Evolutionary conservation across 1,140 invertebrate genomes (phyloP), one percentile per base, ranked within the genome.

Genomic region (Musca domestica): DNA sequence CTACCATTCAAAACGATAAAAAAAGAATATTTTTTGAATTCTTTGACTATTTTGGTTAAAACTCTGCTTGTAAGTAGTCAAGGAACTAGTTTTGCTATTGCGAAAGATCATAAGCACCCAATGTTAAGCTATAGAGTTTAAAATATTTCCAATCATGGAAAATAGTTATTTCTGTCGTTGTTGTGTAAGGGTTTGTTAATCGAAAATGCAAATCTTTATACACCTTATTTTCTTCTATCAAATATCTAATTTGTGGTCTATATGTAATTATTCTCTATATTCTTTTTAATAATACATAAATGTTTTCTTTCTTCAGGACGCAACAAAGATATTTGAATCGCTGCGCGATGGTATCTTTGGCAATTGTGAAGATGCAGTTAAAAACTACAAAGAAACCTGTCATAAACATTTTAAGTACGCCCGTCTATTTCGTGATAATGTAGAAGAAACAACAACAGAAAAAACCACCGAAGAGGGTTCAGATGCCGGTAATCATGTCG

Each of bases 311-410:
- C 84, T 84, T 15, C 81, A 93, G 88, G 90, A 87, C 76, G 95
- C 92, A 82, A 88, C 87, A 65, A 88, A 89, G 70, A 88, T 95
- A 20, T 83, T 95, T 64, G 88, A 91, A 68, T 88, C 89, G 69
- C 85, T 96, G 74, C 86, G 87, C 69, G 87, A 88, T 65, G 92
- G 91, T 52, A 90, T 93, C 71, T 92, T 95, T 76, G 93, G 93
- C 1, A 81, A 84, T 30, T 90, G 90, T 77, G 89, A 91, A 51
- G 78, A 86, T 27, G 85, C 87, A 69, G 86, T 88, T 63, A 86
- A 86, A 71, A 85, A 88, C 25, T 96, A 91, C 78, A 86, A 90
- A 72, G 82, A 82, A 20, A 86, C 86, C 72, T 95, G 94, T 80
- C 87, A 89, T 71, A 83, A 86, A 74, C 87, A 86, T 68, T 96